These are phyloP conservation scores for Drosophila mimetica DNA, from an alignment of 2,888 invertebrate species.

Conservation along the genomic window DNA sequence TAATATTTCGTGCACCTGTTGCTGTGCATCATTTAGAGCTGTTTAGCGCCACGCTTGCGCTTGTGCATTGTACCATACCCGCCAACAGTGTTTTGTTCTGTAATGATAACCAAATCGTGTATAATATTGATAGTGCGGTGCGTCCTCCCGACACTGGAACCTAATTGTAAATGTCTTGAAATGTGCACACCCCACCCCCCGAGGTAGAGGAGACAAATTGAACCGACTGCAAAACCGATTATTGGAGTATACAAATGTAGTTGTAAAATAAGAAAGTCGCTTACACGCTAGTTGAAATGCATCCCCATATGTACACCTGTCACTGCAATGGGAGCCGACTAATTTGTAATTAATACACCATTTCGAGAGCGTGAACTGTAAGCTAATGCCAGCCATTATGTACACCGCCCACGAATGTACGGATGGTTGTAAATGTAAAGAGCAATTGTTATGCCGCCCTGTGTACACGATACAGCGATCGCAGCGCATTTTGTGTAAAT, in stretches of 20 bases:
- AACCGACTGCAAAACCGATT: slow-evolving; percentile 48
- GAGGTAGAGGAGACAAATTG: slow-evolving; percentile 33
- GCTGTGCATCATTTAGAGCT: slow-evolving; percentile 45
- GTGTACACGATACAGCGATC: slow-evolving; percentile 31
- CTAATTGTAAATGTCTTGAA: slow-evolving; percentile 62
- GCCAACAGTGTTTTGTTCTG: slow-evolving; percentile 75
- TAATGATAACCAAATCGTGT: slow-evolving; percentile 81
- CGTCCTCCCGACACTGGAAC: slow-evolving; percentile 40
- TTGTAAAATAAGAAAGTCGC: slow-evolving; percentile 59
- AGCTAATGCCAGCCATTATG: slow-evolving; percentile 58
- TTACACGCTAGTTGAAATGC: slow-evolving; percentile 60
- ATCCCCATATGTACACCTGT: slow-evolving; percentile 48
- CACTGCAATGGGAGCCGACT: slow-evolving; percentile 50
- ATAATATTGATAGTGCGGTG: slow-evolving; percentile 59
- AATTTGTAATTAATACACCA: slow-evolving; percentile 65
- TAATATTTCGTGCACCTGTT: slow-evolving; percentile 25
- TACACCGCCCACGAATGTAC: slow-evolving; percentile 31
- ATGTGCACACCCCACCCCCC: slow-evolving; percentile 30
- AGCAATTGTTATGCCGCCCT: slow-evolving; percentile 52
- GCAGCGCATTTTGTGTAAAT: slow-evolving; percentile 56
- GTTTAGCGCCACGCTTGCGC: slow-evolving; percentile 31
- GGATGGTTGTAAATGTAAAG: slow-evolving; percentile 51
- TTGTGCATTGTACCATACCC: slow-evolving; percentile 65
- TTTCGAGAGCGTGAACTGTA: slow-evolving; percentile 64
- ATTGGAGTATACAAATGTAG: slow-evolving; percentile 43